Base-by-base conservation (phyloP, 2,888 invertebrate species). In the Diarsia brunnea region DNA sequence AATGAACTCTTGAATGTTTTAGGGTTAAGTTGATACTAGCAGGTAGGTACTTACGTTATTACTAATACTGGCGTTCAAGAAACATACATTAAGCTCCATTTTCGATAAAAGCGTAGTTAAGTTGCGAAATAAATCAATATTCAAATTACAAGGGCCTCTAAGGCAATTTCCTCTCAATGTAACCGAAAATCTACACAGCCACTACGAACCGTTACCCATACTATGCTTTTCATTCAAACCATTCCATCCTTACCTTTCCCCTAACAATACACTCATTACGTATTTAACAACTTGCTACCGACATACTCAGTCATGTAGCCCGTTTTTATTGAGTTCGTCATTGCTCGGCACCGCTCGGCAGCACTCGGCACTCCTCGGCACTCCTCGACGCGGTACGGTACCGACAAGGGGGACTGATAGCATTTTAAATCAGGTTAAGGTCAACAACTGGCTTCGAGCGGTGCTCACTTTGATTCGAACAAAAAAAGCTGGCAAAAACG, bases 351-450 rank as follows among this genome's bases (percentile, higher is more conserved):
- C 8, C n/a, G 65, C 55, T 75, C 77, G 75, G 78, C 53, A 63
- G 61, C 43, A 10, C 61, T 75, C 83, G 78, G 68, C 27, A 27
- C 49, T 61, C 55, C 69, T 66, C 66, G 61, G 67, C 38, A 27
- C 47, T 67, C 55, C 69, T 66, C 68, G 64, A 24, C 65, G 55
- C 64, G 75, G 73, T 81, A 85, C 85, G 83, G 80, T 73, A 84
- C 79, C 81, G 82, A 82, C 79, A 88, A 82, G 87, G 84, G 82
- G 79, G 90, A 90, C 92, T 94, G 94, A 95, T 94, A 93, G 96
- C 95, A 96, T 96, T 95, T 95, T 95, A 95, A 95, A 96, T 94
- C 93, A 95, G 95, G 95, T 95, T 95, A 96, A 96, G 96, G 95
- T 95, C 95, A 94, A 91, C 89, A 89, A 88, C 84, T 82, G 74